Base-by-base conservation (phyloP, 2,797 vertebrate genomes). In the Coracias cyanogaster region DNA sequence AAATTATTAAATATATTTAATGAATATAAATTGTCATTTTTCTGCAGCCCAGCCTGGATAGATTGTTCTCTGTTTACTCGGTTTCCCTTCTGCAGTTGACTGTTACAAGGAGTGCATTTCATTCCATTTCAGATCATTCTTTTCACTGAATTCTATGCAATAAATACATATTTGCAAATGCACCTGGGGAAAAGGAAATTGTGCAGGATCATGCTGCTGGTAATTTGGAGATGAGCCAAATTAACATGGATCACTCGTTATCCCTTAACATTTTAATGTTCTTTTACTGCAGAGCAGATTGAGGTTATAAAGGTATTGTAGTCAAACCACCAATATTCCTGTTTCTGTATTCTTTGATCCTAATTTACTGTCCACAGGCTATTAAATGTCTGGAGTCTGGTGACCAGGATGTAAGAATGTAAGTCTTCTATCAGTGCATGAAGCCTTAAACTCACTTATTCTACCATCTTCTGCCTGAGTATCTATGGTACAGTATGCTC, bases 1-100 rank as follows among this genome's bases (percentile, higher is more conserved):
- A 86, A 94, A 81, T 78, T 73, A 92, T 85, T 94, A 94, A 92
- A 69, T 95, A 87, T 86, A 72, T 94, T 78, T 79, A 83, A 84
- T 79, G 72, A 91, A 70, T 93, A 92, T 15, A 89, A 51, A 93
- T 89, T 86, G 45, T 57, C 48, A 21, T 79, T 78, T 65, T 86
- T 95, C 73, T 84, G 35, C 61, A 55, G 78, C 67, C 12, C 46
- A 28, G 69, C 19, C 45, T 45, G 66, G 46, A 43, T 69, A 65
- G 82, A 46, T 41, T 79, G 28, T 43, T 94, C 83, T 65, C 60
- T 93, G 49, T 57, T 74, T 74, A 80, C 43, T 85, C 90, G 74
- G 35, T 76, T 93, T 92, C 61, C 60, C 45, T 61, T 77, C 85
- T 76, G 76, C 51, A 77, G 49, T 41, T 82, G 62, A 94, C 69